A percentile compares a stretch with the other conserved stretches of the same genome.
phyloP scores from a whole-genome alignment of 2,113 vertebrate genomes.

The Hepsetus odoe region DNA sequence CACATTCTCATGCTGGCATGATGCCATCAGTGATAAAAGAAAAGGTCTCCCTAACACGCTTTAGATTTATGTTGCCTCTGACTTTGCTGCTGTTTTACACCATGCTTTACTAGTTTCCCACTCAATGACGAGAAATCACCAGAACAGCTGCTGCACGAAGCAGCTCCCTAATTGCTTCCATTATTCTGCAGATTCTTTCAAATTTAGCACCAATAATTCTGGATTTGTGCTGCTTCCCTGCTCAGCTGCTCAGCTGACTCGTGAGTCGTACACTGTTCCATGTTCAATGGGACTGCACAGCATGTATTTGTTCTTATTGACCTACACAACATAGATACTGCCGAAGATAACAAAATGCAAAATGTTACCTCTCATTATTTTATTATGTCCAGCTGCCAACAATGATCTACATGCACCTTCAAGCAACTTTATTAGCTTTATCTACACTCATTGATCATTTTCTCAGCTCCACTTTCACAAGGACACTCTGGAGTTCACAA shows the following conservation, averaged over 20 bases:
- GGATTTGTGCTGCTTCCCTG: neutral
- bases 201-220: neutral
- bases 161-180: constrained; percentile 2
- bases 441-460: no score
- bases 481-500: no score
- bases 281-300: neutral
- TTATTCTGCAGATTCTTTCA: constrained; percentile 6
- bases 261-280: neutral
- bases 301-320: neutral
- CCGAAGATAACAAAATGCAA: no score
- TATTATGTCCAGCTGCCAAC: no score
- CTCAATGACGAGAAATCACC: constrained; percentile 34
- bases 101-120: constrained; percentile 34
- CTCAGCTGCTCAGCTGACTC: neutral
- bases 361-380: no score
- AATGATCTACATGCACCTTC: no score
- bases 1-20: constrained; percentile 10
- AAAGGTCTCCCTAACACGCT: neutral
- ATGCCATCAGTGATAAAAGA: constrained; percentile 34
- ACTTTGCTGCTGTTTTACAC: constrained; percentile 42
- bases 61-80: constrained; percentile 29
- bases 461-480: no score
- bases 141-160: constrained; percentile 22
- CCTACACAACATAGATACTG: neutral
- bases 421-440: no score